Percentiles rank a stretch among this genome's conserved stretches.
Conservation (phyloP, 2,797 vertebrate species). For the Chelidonichthys spinosus region DNA sequence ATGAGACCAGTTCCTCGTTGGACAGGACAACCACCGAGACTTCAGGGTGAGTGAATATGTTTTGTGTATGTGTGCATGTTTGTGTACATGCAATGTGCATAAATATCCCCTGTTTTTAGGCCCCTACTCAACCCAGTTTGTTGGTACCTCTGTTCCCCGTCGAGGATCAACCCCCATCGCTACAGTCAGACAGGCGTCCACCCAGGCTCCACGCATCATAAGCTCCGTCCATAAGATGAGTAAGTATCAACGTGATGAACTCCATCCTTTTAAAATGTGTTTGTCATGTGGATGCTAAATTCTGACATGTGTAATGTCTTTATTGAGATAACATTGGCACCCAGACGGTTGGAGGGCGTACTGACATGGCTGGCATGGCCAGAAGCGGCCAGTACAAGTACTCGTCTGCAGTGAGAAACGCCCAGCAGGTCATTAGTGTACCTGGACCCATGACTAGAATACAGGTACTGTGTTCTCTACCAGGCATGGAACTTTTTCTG, state of each 20-base stretch:
- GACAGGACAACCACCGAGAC: constrained; percentile 85
- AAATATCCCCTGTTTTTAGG: constrained; percentile 59
- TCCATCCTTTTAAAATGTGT: neutral
- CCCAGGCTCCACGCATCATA: constrained; percentile 86
- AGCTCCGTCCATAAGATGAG: constrained; percentile 89
- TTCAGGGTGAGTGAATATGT: constrained; percentile 84
- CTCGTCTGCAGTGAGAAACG: constrained; percentile 83
- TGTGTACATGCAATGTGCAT: neutral
- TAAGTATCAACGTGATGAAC: constrained; percentile 66
- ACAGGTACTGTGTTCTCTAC: constrained; percentile 77
- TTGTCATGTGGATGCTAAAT: neutral
- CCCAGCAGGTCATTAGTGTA: constrained; percentile 81
- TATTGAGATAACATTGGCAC: constrained; percentile 94
- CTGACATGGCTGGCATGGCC: constrained; percentile 70
- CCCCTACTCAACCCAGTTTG: constrained; percentile 78
- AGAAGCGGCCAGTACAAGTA: constrained; percentile 89
- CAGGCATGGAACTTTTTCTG: too few relatives aligned
- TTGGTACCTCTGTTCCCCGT: constrained; percentile 78
- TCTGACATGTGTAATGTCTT: constrained; percentile 1
- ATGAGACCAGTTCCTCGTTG: constrained; percentile 89
- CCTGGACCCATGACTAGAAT: constrained; percentile 70
- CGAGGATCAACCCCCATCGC: constrained; percentile 85
- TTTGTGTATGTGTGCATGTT: neutral
- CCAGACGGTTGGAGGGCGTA: constrained; percentile 88
- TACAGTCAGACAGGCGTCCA: constrained; percentile 91